Evolutionary conservation across 2,113 vertebrate species (phyloP), one percentile per base, ranked within the genome.

Genomic region (Corythoichthys intestinalis): DNA sequence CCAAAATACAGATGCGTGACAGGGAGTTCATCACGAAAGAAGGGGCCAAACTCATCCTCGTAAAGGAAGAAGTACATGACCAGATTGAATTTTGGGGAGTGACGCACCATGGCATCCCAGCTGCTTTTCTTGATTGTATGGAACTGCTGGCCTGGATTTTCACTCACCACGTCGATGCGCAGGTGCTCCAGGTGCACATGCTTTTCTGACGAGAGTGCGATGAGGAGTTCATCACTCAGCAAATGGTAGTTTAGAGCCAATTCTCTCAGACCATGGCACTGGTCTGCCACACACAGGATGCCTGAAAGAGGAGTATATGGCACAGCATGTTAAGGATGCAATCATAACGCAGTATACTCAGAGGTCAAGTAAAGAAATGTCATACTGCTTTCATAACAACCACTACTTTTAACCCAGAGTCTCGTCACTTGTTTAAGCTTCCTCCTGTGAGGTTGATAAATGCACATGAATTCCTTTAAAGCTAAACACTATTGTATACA

Each of bases 41-140:
- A 99, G 0, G 94, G 95, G 76, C 93, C 92, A 58, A 99, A 99
- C 87, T 98, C 96, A n/a, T 98, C 94, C 86, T 98, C 96, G 0
- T 97, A 98, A 74, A 98, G 91, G 85, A 96, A 98, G 84, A 97
- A 99, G 91, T 98, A 98, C 96, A 98, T 96, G 15, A 99, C 97
- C 87, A 98, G 88, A 70, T 95, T 98, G 9, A 97, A 95, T 89
- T 98, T 98, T 1, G 96, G 96, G 49, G 96, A 98, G 85, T 98
- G 96, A 83, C 85, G 94, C 82, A 95, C 92, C 90, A 98, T 95
- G 88, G 96, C 95, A 47, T 98, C 96, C 96, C 96, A 98, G 89
- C 96, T 99, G 94, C 95, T 96, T 88, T 95, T 96, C 90, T 97
- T 94, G 82, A 99, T 95, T 1, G 92, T 88, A 86, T 97, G 95